Evolutionary conservation across 2,113 vertebrate species (phyloP).

Genomic region (Anthoscopus minutus): DNA sequence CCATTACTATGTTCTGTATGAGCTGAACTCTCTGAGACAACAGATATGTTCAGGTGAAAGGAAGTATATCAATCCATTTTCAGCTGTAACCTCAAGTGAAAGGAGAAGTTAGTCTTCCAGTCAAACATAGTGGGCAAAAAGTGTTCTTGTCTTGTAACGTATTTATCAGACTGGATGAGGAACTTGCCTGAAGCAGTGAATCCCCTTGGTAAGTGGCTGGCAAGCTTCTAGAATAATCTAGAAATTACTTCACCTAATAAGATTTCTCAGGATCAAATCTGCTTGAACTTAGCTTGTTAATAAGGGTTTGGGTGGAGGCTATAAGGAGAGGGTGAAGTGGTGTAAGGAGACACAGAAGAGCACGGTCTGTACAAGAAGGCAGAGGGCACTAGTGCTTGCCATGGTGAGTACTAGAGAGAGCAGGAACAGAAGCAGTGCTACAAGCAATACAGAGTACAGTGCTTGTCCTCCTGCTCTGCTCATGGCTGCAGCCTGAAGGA

Average conservation of each 20-base stretch:
- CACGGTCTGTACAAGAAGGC: background rate
- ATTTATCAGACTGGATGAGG: background rate
- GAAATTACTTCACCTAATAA: background rate
- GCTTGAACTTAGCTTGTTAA: background rate
- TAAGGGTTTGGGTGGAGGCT: background rate
- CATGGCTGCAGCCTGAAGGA: background rate
- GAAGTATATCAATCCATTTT: background rate
- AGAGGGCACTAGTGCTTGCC: background rate
- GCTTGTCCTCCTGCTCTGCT: background rate
- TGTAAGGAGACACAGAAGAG: background rate
- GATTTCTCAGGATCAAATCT: background rate
- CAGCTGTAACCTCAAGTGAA: background rate
- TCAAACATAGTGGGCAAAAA: background rate
- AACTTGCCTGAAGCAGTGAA: background rate
- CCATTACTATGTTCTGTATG: background rate
- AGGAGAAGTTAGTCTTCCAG: background rate
- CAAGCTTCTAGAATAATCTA: background rate
- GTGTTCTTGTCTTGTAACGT: background rate
- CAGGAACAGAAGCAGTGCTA: background rate
- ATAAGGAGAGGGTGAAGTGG: background rate
- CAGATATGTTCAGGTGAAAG: background rate
- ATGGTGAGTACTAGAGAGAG: background rate
- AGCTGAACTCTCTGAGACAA: background rate
- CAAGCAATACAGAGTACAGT: background rate
- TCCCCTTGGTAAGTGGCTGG: background rate